These are phyloP conservation scores for Forficula auricularia DNA, from an alignment of 1,140 invertebrate genomes.

Conservation along the genomic window DNA sequence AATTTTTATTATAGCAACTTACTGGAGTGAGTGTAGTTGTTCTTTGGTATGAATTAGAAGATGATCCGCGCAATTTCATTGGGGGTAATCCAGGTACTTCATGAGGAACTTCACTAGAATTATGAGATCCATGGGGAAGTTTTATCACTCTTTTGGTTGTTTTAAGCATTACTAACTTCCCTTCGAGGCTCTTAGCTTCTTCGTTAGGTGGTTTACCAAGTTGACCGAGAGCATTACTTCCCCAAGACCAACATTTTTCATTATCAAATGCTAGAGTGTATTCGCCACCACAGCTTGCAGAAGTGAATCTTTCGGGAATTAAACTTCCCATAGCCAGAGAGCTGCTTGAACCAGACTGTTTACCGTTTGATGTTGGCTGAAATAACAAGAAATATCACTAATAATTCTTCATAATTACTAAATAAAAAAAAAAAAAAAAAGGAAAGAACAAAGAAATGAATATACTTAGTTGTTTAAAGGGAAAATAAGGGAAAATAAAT, in stretches of 20 bases:
- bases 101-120: slow-evolving; percentile 26
- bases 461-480: no score
- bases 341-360: not conserved
- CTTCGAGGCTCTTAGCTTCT: slow-evolving; percentile 22
- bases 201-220: slow-evolving; percentile 24
- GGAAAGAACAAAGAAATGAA: no score
- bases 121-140: slow-evolving; percentile 25
- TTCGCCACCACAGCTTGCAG: slow-evolving; percentile 46
- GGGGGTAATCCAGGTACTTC: slow-evolving; percentile 28
- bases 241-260: slow-evolving; percentile 38
- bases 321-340: slow-evolving; percentile 23
- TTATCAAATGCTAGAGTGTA: slow-evolving; percentile 47
- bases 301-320: slow-evolving; percentile 24
- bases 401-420: not conserved
- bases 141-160: slow-evolving; percentile 31
- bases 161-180: slow-evolving; percentile 29
- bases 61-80: no score
- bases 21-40: slow-evolving; percentile 23
- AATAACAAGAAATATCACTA: slow-evolving; percentile 8
- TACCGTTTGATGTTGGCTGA: slow-evolving; percentile 9
- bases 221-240: slow-evolving; percentile 37
- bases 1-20: slow-evolving; percentile 16
- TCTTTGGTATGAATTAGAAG: slow-evolving; percentile 21
- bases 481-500: no score
- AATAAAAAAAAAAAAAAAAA: no score